phyloP scores from a whole-genome alignment of 2,888 invertebrate genomes.

The Eucriotettix oculatus region DNA sequence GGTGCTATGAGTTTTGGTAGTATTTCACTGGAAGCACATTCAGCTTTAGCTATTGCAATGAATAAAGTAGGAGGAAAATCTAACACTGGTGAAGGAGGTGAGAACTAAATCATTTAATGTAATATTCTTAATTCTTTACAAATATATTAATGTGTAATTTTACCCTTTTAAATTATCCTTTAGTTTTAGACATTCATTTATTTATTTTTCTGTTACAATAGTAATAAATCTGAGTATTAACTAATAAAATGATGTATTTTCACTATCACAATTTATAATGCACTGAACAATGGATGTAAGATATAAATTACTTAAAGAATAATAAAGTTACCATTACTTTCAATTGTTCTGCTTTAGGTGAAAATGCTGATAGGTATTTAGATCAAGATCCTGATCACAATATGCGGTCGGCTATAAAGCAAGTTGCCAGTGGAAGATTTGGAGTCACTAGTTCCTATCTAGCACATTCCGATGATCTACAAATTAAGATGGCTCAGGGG shows the following conservation, averaged over 20 bases:
- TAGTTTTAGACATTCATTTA: no score
- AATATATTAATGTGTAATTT: no score
- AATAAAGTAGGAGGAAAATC: conserved; percentile 94
- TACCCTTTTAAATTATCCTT: no score
- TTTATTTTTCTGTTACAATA: no score
- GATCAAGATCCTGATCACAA: conserved; percentile 65
- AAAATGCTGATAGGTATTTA: conserved; percentile 49
- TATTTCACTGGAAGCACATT: conserved; percentile 91
- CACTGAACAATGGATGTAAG: no score
- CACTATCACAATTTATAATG: no score
- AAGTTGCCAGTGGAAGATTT: conserved; percentile 96
- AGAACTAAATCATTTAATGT: background rate
- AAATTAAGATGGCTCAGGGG: conserved; percentile 99
- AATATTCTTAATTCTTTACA: conserved; percentile 22
- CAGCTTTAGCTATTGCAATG: conserved; percentile 91
- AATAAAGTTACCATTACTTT: no score
- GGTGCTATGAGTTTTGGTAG: conserved; percentile 96
- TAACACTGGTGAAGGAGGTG: conserved; percentile 95
- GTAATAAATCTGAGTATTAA: no score
- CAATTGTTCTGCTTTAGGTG: conserved; percentile 21
- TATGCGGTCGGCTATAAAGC: conserved; percentile 89
- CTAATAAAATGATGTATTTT: no score
- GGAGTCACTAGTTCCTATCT: conserved; percentile 95
- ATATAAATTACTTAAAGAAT: no score
- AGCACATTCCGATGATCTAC: conserved; percentile 93